Evolutionary conservation across 2,888 invertebrate species (phyloP), one percentile per base, ranked within the genome.

Genomic region (Minunthozetes semirufus): DNA sequence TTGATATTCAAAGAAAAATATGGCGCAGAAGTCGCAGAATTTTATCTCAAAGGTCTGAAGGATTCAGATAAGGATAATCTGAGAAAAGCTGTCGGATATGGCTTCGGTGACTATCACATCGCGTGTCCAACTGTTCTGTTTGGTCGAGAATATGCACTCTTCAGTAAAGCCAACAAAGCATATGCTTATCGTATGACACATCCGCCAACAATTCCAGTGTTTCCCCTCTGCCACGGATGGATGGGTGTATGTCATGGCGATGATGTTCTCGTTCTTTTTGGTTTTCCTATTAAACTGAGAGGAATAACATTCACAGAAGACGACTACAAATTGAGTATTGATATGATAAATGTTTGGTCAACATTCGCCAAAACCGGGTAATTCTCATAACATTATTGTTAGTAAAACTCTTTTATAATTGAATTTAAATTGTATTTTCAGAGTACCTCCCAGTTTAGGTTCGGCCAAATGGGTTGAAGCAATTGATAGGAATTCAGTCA

Each of bases 211-310:
- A 75, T 75, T 5, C 56, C 75, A 6, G 75, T 33, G 4, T 71
- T 75, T 22, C 56, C 71, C 2, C 17, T 61, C 15, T 75, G 75
- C 25, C 19, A 50, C 9, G 72, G 68, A 4, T 75, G 75, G 75
- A 75, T 75, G 75, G 72, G 75, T 22, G 75, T 75, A 1, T 75
- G 75, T 27, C 75, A 75, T 46, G 75, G 71, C 19, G 75, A 75
- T 48, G 75, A 75, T 56, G 27, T 75, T 0, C 17, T 75, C 17
- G 22, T 46, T 17, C 25, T 72, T 1, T 75, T 75, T 46, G 75
- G 75, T 3, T 75, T 75, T 27, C 75, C 75, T 17, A 56, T 75
- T 1, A 53, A 27, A 27, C 71, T 75, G 15, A 71, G 75, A n/a
- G 75, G 75, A 11, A 59, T 71, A 15, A 22, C 29, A 0, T 75